Conservation (phyloP, 2,113 vertebrate species). For the Psephotus haematonotus region DNA sequence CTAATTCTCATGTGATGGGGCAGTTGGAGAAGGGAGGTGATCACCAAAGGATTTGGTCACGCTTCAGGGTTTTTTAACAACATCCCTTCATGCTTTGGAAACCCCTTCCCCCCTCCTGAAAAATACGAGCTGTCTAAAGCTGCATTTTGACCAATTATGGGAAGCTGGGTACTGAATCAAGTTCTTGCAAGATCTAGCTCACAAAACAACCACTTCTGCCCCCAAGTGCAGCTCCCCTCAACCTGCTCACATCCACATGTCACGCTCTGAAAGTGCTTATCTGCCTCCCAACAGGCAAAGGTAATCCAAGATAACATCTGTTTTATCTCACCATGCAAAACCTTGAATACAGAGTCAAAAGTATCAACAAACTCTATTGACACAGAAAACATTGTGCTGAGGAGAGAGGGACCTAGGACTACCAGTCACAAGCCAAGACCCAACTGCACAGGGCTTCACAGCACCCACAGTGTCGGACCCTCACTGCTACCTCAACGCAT, state of each 20-base stretch:
- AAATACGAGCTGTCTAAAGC: background rate
- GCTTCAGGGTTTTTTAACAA: background rate
- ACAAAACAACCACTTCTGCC: background rate
- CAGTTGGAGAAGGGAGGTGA: background rate
- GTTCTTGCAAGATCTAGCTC: background rate
- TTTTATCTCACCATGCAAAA: background rate
- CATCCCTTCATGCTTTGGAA: background rate
- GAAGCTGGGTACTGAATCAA: background rate
- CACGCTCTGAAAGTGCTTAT: background rate
- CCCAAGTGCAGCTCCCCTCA: background rate
- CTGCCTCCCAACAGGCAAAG: background rate
- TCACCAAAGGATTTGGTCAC: background rate
- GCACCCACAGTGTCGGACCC: accelerated
- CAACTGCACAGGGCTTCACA: accelerated
- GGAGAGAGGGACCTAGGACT: accelerated
- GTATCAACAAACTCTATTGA: background rate
- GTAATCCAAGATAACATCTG: background rate
- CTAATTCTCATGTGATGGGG: background rate
- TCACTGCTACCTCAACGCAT: background rate
- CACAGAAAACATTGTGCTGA: background rate
- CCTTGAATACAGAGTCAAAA: background rate
- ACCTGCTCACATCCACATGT: accelerated
- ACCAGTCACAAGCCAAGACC: background rate
- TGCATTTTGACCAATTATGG: background rate
- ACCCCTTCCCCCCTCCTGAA: background rate